These are phyloP conservation scores for Caenorhabditis inopinata DNA, from an alignment of 1,140 invertebrate species.

Conservation along the genomic window DNA sequence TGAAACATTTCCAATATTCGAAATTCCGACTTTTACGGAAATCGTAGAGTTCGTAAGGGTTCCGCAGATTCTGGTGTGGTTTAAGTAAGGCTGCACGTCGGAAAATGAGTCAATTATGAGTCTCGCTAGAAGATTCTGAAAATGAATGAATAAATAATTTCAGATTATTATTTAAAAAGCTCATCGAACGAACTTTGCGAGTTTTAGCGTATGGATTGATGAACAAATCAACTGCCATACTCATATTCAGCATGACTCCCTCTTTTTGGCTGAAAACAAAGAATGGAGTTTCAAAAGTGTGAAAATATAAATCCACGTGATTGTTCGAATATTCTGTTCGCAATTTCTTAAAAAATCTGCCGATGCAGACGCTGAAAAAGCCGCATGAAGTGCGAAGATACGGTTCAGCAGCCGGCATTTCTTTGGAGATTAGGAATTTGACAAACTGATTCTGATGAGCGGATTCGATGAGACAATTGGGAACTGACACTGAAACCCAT, in stretches of 20 bases:
- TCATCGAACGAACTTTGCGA: neutral
- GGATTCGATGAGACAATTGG: slow-evolving; percentile 42
- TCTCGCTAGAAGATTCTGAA: neutral
- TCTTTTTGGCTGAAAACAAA: neutral
- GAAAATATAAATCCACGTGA: slow-evolving; percentile 41
- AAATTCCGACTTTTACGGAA: slow-evolving; percentile 1
- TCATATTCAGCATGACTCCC: slow-evolving; percentile 19
- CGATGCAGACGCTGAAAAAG: slow-evolving; percentile 21
- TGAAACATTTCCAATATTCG: slow-evolving; percentile 35
- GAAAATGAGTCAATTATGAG: neutral
- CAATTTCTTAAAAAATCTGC: slow-evolving; percentile 42
- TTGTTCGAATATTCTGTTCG: slow-evolving; percentile 39
- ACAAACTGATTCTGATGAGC: slow-evolving; percentile 30
- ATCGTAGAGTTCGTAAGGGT: neutral
- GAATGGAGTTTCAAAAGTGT: slow-evolving; percentile 17
- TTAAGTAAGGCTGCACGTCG: slow-evolving; percentile 4
- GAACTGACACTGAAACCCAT: slow-evolving; percentile 38
- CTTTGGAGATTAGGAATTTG: slow-evolving; percentile 35
- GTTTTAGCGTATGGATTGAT: slow-evolving; percentile 33
- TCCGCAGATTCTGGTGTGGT: neutral
- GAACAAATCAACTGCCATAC: slow-evolving; percentile 40
- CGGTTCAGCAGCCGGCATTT: slow-evolving; percentile 20
- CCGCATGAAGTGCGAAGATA: slow-evolving; percentile 42
- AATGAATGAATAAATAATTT: too few species aligned
- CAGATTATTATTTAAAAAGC: too few species aligned